Evolutionary conservation across 2,113 vertebrate species (phyloP), one percentile per base, ranked within the genome.

Genomic region (Willisornis vidua): DNA sequence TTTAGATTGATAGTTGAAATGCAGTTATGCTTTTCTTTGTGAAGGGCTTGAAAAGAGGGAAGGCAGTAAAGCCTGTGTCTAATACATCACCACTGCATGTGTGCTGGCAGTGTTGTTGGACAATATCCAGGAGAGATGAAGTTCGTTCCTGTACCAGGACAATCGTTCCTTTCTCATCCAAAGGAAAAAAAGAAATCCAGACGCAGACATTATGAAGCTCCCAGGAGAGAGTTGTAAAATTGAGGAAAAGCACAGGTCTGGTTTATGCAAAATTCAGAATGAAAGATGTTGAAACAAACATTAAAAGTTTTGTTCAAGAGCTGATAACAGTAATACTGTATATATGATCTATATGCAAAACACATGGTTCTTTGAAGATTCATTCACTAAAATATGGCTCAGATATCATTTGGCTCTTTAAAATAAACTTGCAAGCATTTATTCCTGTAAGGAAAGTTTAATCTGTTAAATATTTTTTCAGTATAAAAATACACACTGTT

Each of bases 251-350:
- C 72, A 90, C 25, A 70, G 77, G 76, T 68, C 85, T 93, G 94
- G 74, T 82, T 97, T 95, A 85, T 97, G 65, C 94, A 93, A 96
- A 95, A 89, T 81, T n/a, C 62, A 37, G 89, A 93, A 90, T 91
- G 80, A 94, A 94, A 77, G 93, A 90, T 83, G 65, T 93, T 93
- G 93, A 87, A 97, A 93, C 48, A 95, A 90, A 92, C 84, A 49
- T 91, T 61, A 45, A 72, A 90, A 76, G 35, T 92, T 95, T 28
- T 72, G 65, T 85, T 94, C 24, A 66, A 90, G 49, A 85, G 82
- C 90, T 90, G 85, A 70, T 95, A 93, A 86, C 79, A 77, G 25
- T 87, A 90, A n/a, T 80, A 66, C 18, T 92, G 86, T 93, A 43
- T 81, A 87, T 31, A 43, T 55, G 62, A 75, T 90, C 58, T 81